phyloP scores from a whole-genome alignment of 2,797 vertebrate genomes.

The Anguilla megastoma region DNA sequence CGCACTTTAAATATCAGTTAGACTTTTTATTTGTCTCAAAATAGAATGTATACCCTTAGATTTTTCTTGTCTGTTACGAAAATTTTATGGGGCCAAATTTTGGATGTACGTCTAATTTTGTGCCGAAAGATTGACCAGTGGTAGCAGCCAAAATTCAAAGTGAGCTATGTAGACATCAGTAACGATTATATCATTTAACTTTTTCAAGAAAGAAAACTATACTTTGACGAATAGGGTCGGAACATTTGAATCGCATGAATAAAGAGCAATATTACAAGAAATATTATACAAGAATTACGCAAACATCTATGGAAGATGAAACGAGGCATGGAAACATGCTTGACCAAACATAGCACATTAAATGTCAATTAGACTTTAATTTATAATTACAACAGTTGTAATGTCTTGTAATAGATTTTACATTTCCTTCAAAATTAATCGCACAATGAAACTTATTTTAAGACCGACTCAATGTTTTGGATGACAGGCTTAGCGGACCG shows the following conservation, averaged over 20 bases:
- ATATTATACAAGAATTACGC: background rate
- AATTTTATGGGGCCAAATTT: background rate
- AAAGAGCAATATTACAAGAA: background rate
- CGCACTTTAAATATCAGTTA: background rate
- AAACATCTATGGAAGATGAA: background rate
- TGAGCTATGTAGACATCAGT: background rate
- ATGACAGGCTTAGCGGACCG: background rate
- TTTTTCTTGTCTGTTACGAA: background rate
- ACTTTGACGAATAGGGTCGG: background rate
- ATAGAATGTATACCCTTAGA: background rate
- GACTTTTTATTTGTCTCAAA: background rate
- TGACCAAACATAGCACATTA: background rate
- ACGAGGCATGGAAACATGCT: background rate
- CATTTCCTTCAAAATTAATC: background rate
- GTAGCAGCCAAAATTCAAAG: background rate
- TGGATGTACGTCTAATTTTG: background rate
- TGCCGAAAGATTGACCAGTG: background rate
- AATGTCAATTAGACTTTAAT: background rate
- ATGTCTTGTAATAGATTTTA: background rate
- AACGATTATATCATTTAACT: too few species aligned
- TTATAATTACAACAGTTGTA: background rate
- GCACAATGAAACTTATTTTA: background rate
- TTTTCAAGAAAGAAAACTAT: background rate
- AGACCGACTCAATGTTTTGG: background rate
- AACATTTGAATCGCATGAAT: background rate